Evolutionary conservation across 2,888 invertebrate species (phyloP).

Genomic region (Tenthredo mesomela): DNA sequence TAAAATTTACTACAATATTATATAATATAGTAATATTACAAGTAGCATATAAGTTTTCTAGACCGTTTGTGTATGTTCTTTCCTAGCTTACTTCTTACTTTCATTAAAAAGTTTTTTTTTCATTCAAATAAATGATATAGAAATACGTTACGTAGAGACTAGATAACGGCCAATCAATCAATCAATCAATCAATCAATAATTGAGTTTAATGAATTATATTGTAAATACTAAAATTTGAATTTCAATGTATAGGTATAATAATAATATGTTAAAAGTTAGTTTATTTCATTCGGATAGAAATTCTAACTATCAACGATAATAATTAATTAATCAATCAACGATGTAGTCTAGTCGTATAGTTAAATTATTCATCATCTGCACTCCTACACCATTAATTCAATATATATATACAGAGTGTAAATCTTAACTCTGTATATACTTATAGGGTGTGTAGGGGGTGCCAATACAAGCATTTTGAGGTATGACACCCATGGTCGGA

Average conservation of each 20-base stretch:
- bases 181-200: constrained; percentile 3
- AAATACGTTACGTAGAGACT: constrained; percentile 12
- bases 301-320: constrained; percentile 15
- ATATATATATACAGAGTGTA: no score
- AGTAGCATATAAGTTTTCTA: neutral
- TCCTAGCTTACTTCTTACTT: neutral
- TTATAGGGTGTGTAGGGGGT: no score
- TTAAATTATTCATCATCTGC: constrained; percentile 30
- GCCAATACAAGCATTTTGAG: no score
- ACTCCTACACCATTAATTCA: neutral
- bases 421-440: no score
- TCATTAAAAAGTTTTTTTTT: neutral
- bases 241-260: neutral
- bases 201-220: neutral
- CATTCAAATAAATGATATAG: neutral
- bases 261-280: neutral
- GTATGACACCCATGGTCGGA: no score
- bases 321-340: no score
- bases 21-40: neutral
- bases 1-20: neutral
- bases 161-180: constrained; percentile 29
- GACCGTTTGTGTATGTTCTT: neutral
- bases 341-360: neutral
- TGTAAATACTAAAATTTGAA: neutral
- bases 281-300: neutral